Evolutionary conservation across 1,140 invertebrate species (phyloP), one percentile per base, ranked within the genome.

Genomic region (Drosophila equinoxialis): DNA sequence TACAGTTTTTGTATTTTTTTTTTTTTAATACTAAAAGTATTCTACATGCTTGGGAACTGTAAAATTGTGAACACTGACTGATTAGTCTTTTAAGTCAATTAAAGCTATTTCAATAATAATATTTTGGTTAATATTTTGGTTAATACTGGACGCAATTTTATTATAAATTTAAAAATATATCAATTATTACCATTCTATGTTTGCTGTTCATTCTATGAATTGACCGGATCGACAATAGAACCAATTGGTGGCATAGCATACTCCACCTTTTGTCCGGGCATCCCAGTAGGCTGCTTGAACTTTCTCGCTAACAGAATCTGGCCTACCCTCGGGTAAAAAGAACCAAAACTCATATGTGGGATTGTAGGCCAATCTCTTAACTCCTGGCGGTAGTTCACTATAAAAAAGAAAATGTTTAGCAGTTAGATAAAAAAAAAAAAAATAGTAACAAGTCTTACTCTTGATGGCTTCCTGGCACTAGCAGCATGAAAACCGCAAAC

Each of bases 271-370:
- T 8, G 8, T 65, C 1, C n/a, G 7, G 1, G 55, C 6, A 6
- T 23, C 14, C 1, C 13, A 48, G 13, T 87, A 86, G 3, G 76
- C 82, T 0, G 55, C 26, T 41, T 79, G 41, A 0, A 86, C 57
- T 4, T 3, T 20, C 1, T 68, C 13, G 1, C n/a, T 42, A 7
- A 85, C 48, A 2, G 57, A 8, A 0, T 26, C 20, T 1, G 79
- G 71, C 17, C 71, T 33, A 8, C 83, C 83, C 0, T n/a, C 58
- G 13, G 82, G 83, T 8, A 58, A 1, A 45, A 87, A 87, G 39
- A 68, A 87, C 79, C 79, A 86, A 2, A 82, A 7, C 0, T 86
- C 82, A 30, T 86, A 87, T 30, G 79, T 86, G 30, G 82, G 83
- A 71, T 87, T 86, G 6, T 79, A 79, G 26, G 45, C 51, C 33